Evolutionary conservation across 2,113 vertebrate genomes (phyloP).

Genomic region (Gavialis gangeticus): DNA sequence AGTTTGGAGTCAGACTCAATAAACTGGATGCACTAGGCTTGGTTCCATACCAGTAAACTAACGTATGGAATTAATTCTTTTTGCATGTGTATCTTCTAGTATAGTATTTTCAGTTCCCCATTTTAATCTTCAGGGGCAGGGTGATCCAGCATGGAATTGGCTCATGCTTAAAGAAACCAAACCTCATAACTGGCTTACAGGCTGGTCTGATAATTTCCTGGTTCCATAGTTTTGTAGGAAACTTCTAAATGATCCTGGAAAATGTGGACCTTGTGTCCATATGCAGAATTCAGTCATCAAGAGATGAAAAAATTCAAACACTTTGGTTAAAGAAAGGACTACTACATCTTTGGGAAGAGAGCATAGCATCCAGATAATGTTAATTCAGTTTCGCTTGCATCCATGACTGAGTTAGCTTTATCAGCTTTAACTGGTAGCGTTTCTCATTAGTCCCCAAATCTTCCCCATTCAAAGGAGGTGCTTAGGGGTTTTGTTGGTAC

Average conservation of each 20-base stretch:
- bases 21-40: not conserved
- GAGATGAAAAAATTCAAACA: not conserved
- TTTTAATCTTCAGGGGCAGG: not conserved
- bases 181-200: no score
- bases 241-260: not conserved
- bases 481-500: not conserved
- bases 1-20: not conserved
- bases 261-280: not conserved
- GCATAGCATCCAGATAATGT: not conserved
- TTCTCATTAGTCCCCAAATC: not conserved
- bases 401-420: not conserved
- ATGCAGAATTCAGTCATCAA: not conserved
- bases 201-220: not conserved
- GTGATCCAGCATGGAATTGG: not conserved
- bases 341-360: not conserved
- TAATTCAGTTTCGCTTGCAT: not conserved
- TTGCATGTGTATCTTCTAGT: not conserved
- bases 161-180: not conserved
- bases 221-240: not conserved
- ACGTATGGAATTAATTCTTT: not conserved
- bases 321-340: not conserved
- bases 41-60: not conserved
- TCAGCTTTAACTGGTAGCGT: slow-evolving; percentile 47
- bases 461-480: not conserved
- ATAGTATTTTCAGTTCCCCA: not conserved